Conservation (phyloP, 2,888 invertebrate species). For the Parapristionchus giblindavisi region DNA sequence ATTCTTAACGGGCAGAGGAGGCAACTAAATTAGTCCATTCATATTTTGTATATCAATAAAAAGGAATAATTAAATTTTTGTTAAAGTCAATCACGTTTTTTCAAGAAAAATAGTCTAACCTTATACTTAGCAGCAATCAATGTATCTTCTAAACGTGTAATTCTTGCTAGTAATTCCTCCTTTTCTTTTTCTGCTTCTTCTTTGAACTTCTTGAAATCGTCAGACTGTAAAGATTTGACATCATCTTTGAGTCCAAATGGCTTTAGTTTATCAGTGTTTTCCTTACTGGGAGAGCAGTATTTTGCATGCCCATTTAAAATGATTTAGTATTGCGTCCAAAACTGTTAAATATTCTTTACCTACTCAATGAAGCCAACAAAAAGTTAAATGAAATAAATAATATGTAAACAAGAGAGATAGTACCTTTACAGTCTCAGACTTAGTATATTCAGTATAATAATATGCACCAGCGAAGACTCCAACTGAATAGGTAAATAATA, state of each 20-base stretch:
- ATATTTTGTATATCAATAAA: background rate
- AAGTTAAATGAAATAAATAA: too few species aligned
- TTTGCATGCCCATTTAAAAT: too few species aligned
- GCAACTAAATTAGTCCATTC: conserved; percentile 9
- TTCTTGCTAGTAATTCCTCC: conserved; percentile 1
- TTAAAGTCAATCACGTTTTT: background rate
- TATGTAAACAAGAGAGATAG: background rate
- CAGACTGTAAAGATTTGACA: conserved; percentile 29
- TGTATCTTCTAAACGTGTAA: conserved; percentile 30
- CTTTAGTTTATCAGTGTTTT: too few species aligned
- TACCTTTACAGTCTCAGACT: conserved; percentile 51
- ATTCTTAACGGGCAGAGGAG: conserved; percentile 33
- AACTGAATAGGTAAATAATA: conserved; percentile 64
- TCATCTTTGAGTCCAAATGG: too few species aligned
- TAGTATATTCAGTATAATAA: conserved; percentile 56
- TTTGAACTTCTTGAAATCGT: conserved; percentile 49
- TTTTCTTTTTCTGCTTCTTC: conserved; percentile 45
- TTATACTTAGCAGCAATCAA: conserved; percentile 29
- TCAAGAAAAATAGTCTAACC: conserved; percentile 1
- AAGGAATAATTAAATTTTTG: background rate
- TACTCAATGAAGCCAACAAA: too few species aligned
- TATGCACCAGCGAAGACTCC: conserved; percentile 64
- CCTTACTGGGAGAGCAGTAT: too few species aligned
- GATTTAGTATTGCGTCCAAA: too few species aligned
- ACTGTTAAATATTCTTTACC: too few species aligned